Conservation (phyloP, 2,113 vertebrate species). For the Gambusia holbrooki region DNA sequence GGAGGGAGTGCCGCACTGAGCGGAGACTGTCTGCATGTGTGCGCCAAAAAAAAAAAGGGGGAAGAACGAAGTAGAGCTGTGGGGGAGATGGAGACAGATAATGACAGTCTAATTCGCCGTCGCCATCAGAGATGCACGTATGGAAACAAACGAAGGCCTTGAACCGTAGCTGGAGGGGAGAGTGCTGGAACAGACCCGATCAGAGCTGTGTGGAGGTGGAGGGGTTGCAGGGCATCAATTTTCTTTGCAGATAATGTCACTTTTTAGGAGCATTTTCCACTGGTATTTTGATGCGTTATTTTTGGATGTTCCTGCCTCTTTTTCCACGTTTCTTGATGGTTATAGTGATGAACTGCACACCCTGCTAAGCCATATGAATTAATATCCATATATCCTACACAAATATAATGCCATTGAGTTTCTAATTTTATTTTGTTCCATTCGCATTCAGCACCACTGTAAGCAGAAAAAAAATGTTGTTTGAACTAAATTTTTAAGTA, state of each 20-base stretch:
- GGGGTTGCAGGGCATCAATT: slow-evolving; percentile 59
- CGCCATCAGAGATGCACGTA: slow-evolving; percentile 59
- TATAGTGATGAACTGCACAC: slow-evolving; percentile 26
- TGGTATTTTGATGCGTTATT: slow-evolving; percentile 54
- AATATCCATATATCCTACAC: neutral
- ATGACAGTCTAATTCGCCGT: slow-evolving; percentile 68
- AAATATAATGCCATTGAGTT: neutral
- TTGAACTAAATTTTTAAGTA: neutral
- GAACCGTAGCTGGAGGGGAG: slow-evolving; percentile 65
- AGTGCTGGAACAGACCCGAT: slow-evolving; percentile 60
- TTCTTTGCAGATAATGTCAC: slow-evolving; percentile 65
- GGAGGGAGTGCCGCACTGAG: slow-evolving; percentile 63
- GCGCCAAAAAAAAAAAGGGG: slow-evolving; percentile 16
- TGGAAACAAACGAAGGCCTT: slow-evolving; percentile 48
- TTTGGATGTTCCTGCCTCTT: slow-evolving; percentile 47
- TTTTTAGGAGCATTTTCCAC: slow-evolving; percentile 54
- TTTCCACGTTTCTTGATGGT: slow-evolving; percentile 7
- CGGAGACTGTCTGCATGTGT: slow-evolving; percentile 48
- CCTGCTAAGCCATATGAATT: slow-evolving; percentile 10
- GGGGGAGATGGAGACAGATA: slow-evolving; percentile 63
- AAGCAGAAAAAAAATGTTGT: neutral
- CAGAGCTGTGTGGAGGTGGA: slow-evolving; percentile 63
- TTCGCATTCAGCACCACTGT: neutral
- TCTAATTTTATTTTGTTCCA: neutral
- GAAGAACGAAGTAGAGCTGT: slow-evolving; percentile 42